Conservation (phyloP, 2,888 invertebrate genomes). For the Limulus polyphemus region DNA sequence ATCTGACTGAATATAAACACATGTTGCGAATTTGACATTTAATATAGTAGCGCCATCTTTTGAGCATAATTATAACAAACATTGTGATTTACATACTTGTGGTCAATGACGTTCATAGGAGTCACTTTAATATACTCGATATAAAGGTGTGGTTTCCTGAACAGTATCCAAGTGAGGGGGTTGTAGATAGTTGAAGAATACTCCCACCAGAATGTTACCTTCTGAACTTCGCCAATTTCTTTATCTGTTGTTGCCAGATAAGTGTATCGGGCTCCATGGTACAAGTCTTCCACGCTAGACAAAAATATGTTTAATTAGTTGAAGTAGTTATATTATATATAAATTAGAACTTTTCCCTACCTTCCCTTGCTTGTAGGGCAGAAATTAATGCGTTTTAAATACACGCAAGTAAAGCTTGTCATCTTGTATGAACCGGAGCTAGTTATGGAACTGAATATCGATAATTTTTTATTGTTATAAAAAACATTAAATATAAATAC, state of each 20-base stretch:
- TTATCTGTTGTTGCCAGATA: slow-evolving; percentile 15
- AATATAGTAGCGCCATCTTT: no score
- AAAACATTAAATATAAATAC: no score
- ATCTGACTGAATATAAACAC: no score
- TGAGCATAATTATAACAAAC: no score
- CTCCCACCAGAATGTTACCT: slow-evolving; percentile 10
- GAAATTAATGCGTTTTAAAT: no score
- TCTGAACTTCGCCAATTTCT: slow-evolving; percentile 14
- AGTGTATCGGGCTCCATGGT: slow-evolving; percentile 13
- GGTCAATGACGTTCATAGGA: neutral
- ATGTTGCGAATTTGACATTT: no score
- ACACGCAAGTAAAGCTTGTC: no score
- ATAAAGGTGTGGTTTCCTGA: neutral
- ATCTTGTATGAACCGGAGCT: no score
- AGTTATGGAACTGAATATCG: no score
- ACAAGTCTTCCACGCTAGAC: slow-evolving; percentile 8
- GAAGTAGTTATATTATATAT: neutral
- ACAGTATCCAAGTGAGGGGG: neutral
- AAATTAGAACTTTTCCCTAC: no score
- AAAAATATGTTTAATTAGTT: neutral
- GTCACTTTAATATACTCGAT: neutral
- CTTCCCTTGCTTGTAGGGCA: no score
- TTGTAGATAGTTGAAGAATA: slow-evolving; percentile 2
- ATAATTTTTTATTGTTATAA: no score
- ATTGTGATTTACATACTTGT: neutral